Base-by-base conservation (phyloP, 1,140 invertebrate species). In the Zaprionus ornatus region DNA sequence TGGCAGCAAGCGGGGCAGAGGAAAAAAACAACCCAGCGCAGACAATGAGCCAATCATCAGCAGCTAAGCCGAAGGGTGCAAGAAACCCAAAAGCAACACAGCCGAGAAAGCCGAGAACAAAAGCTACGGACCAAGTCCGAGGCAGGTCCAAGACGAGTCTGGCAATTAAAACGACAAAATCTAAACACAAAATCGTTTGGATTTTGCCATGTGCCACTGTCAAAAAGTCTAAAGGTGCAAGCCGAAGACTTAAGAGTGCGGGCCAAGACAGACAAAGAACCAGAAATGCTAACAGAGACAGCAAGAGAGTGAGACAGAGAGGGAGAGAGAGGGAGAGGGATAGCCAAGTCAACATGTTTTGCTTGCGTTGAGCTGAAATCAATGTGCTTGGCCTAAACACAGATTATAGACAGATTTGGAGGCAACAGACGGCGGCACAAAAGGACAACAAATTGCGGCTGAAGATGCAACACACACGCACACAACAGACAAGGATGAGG, bases 121-220 rank as follows among this genome's bases (percentile, higher is more conserved):
- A 69, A 67, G 62, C 69, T 64, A 69, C 62, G 32, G 61, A 15
- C 68, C 60, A 68, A 37, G 12, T 17, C 2, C 5, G 4, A 40
- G 37, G 37, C 45, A 23, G 19, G 10, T 50, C 45, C 19, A 69
- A 75, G 64, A 54, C 80, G 64, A 69, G 63, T 25, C 50, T 67
- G 61, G 81, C 85, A 90, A 90, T 90, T 90, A 90, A 90, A 90
- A 90, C 79, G 86, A 85, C 85, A 90, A 90, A 90, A 90, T 90
- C 85, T 90, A 90, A 90, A 90, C 85, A 90, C 74, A 78, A 90
- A 79, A 85, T 82, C 64, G 72, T 81, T 72, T 72, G 85, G 86
- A 85, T 90, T 90, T 90, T 79, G 75, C 64, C 70, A 74, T 68
- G 63, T 74, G 70, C 63, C 64, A 66, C 69, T 70, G 55, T 52